phyloP scores from a whole-genome alignment of 1,140 invertebrate genomes.

The Latrodectus geometricus region DNA sequence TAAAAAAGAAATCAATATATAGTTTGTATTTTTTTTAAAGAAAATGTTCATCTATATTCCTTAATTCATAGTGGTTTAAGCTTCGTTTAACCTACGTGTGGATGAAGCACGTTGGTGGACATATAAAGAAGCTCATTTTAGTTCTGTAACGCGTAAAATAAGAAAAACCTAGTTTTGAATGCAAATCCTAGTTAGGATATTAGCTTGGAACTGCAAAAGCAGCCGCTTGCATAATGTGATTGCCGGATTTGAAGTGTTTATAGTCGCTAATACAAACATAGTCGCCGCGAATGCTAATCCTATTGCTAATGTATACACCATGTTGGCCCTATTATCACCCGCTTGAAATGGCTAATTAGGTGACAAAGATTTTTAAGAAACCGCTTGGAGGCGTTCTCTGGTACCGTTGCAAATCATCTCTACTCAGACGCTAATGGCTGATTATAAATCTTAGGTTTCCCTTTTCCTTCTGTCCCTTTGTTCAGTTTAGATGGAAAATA shows the following conservation, averaged over 20 bases:
- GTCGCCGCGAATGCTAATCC: slow-evolving; percentile 58
- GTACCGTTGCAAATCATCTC: slow-evolving; percentile 55
- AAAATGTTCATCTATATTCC: slow-evolving; percentile 35
- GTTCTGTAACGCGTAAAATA: slow-evolving; percentile 15
- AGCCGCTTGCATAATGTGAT: slow-evolving; percentile 60
- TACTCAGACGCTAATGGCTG: slow-evolving; percentile 52
- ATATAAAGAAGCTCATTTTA: neutral
- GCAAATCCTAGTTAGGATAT: slow-evolving; percentile 57
- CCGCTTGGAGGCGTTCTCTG: slow-evolving; percentile 41
- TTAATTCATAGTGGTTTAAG: slow-evolving; percentile 30
- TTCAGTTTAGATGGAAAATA: slow-evolving; percentile 12
- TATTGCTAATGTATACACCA: slow-evolving; percentile 62
- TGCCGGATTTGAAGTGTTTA: slow-evolving; percentile 60
- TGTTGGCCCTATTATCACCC: slow-evolving; percentile 60
- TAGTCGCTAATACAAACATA: slow-evolving; percentile 61
- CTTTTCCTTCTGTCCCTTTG: slow-evolving; percentile 58
- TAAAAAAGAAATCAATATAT: slow-evolving; percentile 40
- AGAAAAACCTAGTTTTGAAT: slow-evolving; percentile 46
- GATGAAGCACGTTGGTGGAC: neutral
- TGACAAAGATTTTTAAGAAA: slow-evolving; percentile 58
- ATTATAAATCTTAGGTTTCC: slow-evolving; percentile 56
- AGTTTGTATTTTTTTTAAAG: slow-evolving; percentile 7
- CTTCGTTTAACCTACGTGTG: slow-evolving; percentile 31
- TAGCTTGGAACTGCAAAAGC: slow-evolving; percentile 42
- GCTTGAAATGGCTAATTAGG: slow-evolving; percentile 60